Evolutionary conservation across 2,113 vertebrate species (phyloP).

Genomic region (Ictidomys tridecemlineatus): DNA sequence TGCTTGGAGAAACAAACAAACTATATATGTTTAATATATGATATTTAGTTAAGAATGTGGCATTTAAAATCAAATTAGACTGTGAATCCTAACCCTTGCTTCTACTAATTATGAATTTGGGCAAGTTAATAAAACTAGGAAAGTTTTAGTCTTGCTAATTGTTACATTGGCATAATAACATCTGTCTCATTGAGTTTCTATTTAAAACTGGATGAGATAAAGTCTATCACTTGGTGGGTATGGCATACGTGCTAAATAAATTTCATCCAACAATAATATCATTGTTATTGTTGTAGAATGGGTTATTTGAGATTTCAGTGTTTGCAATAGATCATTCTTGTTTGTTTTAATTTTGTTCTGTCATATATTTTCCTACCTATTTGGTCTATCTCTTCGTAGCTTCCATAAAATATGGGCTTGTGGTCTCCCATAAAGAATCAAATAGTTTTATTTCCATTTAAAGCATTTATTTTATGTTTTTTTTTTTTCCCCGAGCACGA

Average conservation of each 20-base stretch:
- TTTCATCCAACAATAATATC: neutral
- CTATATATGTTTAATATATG: no score
- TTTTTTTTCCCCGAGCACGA: neutral
- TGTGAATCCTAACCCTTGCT: neutral
- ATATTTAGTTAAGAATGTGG: constrained; percentile 11
- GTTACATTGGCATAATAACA: neutral
- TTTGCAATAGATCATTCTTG: neutral
- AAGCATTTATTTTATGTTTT: neutral
- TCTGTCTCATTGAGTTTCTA: neutral
- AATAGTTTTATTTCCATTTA: neutral
- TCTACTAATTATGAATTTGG: neutral
- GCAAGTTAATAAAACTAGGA: constrained; percentile 27
- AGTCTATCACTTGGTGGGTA: neutral
- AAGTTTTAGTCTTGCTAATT: neutral
- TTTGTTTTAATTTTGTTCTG: neutral
- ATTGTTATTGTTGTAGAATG: neutral
- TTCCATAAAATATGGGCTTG: neutral
- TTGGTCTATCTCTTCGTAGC: neutral
- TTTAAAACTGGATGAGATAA: neutral
- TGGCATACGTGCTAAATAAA: neutral
- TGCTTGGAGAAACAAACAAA: no score
- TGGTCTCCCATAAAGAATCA: neutral
- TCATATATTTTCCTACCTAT: neutral
- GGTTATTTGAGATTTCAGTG: neutral
- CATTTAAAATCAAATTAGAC: constrained; percentile 26